Conservation (phyloP, 1,140 invertebrate species). For the Magallana gigas region DNA sequence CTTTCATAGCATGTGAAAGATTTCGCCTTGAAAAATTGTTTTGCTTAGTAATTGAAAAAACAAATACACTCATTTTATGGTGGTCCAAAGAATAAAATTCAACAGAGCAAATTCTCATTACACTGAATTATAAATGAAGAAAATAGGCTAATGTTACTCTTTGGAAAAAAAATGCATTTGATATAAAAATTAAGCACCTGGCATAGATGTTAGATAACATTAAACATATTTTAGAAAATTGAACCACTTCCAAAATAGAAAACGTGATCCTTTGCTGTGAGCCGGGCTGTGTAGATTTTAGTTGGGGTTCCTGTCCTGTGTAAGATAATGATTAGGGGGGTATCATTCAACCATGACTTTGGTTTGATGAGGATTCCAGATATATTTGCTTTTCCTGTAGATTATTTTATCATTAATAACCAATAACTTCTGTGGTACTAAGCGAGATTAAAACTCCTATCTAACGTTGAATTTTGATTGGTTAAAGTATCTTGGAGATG, state of each 20-base stretch:
- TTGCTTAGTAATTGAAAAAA: neutral
- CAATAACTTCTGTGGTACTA: neutral
- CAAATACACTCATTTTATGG: neutral
- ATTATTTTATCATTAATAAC: slow-evolving; percentile 33
- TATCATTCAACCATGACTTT: neutral
- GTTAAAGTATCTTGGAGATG: neutral
- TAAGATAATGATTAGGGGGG: neutral
- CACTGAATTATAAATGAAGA: neutral
- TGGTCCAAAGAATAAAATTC: neutral
- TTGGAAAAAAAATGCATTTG: neutral
- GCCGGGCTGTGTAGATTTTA: neutral
- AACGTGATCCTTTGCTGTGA: neutral
- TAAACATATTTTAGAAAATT: slow-evolving; percentile 33
- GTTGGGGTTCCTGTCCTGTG: neutral
- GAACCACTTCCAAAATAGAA: neutral
- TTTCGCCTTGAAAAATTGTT: neutral
- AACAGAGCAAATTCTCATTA: neutral
- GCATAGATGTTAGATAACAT: neutral
- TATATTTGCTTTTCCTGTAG: slow-evolving; percentile 9
- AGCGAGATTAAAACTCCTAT: neutral
- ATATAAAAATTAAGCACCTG: slow-evolving; percentile 8
- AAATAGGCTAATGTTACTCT: neutral
- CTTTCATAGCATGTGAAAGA: neutral
- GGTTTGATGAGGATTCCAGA: neutral
- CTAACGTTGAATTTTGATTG: neutral